Evolutionary conservation across 2,797 vertebrate species (phyloP), one percentile per base, ranked within the genome.

Genomic region (Lithobates sylvaticus): DNA sequence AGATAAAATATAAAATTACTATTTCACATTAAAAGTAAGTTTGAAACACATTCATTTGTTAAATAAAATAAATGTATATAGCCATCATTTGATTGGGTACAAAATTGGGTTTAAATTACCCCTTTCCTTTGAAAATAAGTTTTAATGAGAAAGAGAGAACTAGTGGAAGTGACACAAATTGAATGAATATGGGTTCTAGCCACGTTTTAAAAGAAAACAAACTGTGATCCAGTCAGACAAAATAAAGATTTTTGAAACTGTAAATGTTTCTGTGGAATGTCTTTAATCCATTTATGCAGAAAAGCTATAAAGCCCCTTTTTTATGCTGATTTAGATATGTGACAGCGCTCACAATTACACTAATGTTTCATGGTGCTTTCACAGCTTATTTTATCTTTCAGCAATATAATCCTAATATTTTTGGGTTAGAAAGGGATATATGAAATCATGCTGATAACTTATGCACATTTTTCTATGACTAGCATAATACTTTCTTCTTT

Each of bases 331-430:
- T 47, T 54, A 34, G 42, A 47, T 23, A 72, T 36, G 27, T 58
- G 78, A 81, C 68, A 81, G 70, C 29, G 23, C 29, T 81, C 21
- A 81, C 78, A 81, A 81, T 81, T 72, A 69, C 29, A n/a, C 29
- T 81, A 26, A 71, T 72, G 23, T 81, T 71, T 23, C 23, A 81
- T 72, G 70, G 78, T 58, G 36, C 29, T 78, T 70, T 47, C 58
- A 67, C 69, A 29, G 26, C 79, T 27, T 72, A 85, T 78, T 72
- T 47, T 15, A 77, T 79, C 34, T 47, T 85, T 79, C 29, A 85
- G 69, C 27, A 73, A 73, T 64, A 79, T 79, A 67, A 84, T 72
- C 34, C 67, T 47, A 78, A 85, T 79, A 79, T 85, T 74, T 84
- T 67, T 18, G 74, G 65, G 64, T 27, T 79, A 39, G 27, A 84